phyloP scores from a whole-genome alignment of 1,140 invertebrate species.

The Littorina saxatilis region DNA sequence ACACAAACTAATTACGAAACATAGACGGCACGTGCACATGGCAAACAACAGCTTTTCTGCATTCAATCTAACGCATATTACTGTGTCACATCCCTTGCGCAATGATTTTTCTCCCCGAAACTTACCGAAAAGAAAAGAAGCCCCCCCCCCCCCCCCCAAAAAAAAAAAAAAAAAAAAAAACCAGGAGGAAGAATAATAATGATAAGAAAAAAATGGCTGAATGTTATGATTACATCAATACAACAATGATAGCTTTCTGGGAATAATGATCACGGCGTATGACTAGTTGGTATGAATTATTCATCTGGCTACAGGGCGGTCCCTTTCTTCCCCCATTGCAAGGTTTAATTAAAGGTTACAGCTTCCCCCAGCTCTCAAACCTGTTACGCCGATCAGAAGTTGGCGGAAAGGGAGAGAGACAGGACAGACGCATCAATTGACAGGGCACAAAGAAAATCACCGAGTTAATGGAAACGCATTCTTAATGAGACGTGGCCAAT shows the following conservation, averaged over 20 bases:
- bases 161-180: too few relatives aligned
- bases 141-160: too few relatives aligned
- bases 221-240: conserved; percentile 12
- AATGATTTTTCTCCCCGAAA: too few relatives aligned
- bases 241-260: neutral
- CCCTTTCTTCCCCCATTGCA: neutral
- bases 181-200: too few relatives aligned
- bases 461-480: conserved; percentile 19
- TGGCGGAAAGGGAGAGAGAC: neutral
- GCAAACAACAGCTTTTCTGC: too few relatives aligned
- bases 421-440: conserved; percentile 2
- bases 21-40: too few relatives aligned
- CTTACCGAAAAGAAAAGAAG: neutral
- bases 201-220: neutral
- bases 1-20: too few relatives aligned
- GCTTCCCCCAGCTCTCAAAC: neutral
- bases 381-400: neutral
- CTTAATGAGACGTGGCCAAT: conserved; percentile 17
- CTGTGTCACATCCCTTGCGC: too few relatives aligned
- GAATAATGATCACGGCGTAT: neutral
- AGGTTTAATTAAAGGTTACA: conserved; percentile 21
- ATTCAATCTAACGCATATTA: too few relatives aligned
- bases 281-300: neutral
- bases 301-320: neutral
- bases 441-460: conserved; percentile 15